A percentile compares a stretch with the other conserved stretches of the same genome.
Conservation (phyloP, 2,113 vertebrate genomes). For the Scomber colias region DNA sequence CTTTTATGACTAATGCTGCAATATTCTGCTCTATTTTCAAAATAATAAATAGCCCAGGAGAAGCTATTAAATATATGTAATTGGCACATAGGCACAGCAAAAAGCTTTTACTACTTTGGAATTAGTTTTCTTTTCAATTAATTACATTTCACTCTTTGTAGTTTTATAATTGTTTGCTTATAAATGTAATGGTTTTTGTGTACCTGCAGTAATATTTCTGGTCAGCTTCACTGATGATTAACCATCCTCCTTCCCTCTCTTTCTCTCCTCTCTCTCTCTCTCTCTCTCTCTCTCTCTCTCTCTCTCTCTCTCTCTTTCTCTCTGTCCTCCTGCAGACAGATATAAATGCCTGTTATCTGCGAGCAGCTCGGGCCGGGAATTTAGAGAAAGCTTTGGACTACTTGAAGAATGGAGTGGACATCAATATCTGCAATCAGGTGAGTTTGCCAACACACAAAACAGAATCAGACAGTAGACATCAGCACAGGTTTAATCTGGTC, state of each 20-base stretch:
- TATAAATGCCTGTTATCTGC: conserved; percentile 95
- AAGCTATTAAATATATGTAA: neutral
- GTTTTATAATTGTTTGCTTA: neutral
- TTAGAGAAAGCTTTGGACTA: conserved; percentile 98
- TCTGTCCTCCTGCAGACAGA: conserved; percentile 88
- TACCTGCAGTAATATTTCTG: neutral
- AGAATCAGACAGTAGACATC: too few relatives aligned
- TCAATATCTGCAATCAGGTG: conserved; percentile 99
- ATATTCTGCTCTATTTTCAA: neutral
- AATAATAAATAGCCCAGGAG: neutral
- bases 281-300: neutral
- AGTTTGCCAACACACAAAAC: neutral
- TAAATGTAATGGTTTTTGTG: neutral
- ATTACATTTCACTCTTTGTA: too few relatives aligned
- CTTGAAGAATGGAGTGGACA: conserved; percentile 97
- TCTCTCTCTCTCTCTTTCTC: neutral
- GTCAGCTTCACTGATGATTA: neutral
- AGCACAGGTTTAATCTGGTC: too few relatives aligned
- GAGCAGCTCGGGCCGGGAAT: conserved; percentile 96
- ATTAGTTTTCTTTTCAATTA: neutral
- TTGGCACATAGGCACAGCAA: neutral
- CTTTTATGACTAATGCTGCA: conserved; percentile 3
- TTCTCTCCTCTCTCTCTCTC: neutral
- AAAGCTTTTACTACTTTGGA: neutral
- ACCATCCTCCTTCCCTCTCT: neutral